A percentile compares a stretch with the other conserved stretches of the same genome.
These are phyloP conservation scores for Cryptotis parvus DNA, from an alignment of 2,113 vertebrate species.

Conservation along the genomic window DNA sequence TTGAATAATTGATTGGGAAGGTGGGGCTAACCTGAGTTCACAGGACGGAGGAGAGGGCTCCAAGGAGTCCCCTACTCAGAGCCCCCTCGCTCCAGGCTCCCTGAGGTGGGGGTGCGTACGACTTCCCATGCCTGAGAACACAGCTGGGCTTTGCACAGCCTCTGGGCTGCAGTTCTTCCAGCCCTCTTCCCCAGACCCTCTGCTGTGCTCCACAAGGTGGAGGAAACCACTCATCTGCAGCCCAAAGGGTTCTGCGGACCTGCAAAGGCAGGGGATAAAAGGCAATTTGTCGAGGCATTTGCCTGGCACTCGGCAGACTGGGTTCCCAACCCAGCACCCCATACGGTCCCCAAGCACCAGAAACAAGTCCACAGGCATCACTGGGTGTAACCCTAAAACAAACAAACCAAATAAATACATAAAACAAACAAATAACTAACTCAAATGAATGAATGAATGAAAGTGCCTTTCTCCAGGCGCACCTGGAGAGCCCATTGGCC, in stretches of 20 bases:
- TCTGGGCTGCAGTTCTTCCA: fast-evolving
- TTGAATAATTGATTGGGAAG: conserved; percentile 57
- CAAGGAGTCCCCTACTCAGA: not conserved
- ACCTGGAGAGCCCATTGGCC: not conserved
- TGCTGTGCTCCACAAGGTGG: not conserved
- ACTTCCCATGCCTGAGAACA: too few species aligned
- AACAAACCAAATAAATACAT: too few species aligned
- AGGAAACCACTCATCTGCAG: not conserved
- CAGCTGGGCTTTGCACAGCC: not conserved
- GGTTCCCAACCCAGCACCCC: too few species aligned
- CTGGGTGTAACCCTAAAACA: too few species aligned
- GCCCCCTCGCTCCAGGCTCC: not conserved
- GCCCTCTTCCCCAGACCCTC: not conserved
- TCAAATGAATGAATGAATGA: too few species aligned
- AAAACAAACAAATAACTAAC: too few species aligned
- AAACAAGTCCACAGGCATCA: too few species aligned
- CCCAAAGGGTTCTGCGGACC: not conserved
- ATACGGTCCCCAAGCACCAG: too few species aligned
- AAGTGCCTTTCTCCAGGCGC: too few species aligned
- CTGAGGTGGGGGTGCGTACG: not conserved
- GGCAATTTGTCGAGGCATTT: not conserved
- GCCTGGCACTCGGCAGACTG: too few species aligned
- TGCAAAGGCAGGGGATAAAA: not conserved
- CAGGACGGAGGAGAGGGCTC: too few species aligned
- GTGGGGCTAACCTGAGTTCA: not conserved